Conservation (phyloP, 2,888 invertebrate genomes). For the Shargacucullia verbasci region DNA sequence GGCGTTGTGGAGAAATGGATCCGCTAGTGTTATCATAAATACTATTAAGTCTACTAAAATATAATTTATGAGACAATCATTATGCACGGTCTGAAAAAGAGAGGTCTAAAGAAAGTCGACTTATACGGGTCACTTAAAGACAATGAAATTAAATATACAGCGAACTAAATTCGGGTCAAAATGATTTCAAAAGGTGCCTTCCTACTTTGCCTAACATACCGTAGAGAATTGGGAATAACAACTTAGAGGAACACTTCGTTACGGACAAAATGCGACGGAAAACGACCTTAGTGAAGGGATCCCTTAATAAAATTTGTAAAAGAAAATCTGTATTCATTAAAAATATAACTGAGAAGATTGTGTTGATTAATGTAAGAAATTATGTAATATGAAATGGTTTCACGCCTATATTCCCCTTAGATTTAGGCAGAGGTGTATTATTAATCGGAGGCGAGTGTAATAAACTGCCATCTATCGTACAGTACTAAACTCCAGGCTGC, state of each 20-base stretch:
- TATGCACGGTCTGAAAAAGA: slow-evolving; percentile 14
- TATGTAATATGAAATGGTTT: no score
- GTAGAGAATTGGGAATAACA: slow-evolving; percentile 66
- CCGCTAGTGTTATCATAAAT: no score
- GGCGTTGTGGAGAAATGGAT: no score
- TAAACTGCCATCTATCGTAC: no score
- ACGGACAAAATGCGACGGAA: slow-evolving; percentile 61
- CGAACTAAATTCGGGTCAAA: slow-evolving; percentile 46
- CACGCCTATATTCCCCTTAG: no score
- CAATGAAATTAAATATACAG: slow-evolving; percentile 50
- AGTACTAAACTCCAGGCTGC: no score
- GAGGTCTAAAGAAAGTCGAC: slow-evolving; percentile 17
- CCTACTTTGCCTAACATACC: slow-evolving; percentile 63
- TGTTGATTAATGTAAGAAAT: slow-evolving; percentile 45
- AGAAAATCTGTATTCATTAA: slow-evolving; percentile 57
- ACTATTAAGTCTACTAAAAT: no score
- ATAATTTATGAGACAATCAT: slow-evolving; percentile 13
- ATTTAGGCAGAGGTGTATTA: no score
- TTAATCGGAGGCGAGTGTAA: no score
- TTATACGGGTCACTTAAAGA: slow-evolving; percentile 35
- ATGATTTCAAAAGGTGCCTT: slow-evolving; percentile 54
- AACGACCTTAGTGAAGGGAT: slow-evolving; percentile 60
- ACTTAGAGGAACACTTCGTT: slow-evolving; percentile 66
- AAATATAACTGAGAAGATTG: slow-evolving; percentile 43
- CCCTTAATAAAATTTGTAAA: slow-evolving; percentile 64